Evolutionary conservation across 2,888 invertebrate genomes (phyloP), one percentile per base, ranked within the genome.

Genomic region (Hermaeophaga mercurialis): DNA sequence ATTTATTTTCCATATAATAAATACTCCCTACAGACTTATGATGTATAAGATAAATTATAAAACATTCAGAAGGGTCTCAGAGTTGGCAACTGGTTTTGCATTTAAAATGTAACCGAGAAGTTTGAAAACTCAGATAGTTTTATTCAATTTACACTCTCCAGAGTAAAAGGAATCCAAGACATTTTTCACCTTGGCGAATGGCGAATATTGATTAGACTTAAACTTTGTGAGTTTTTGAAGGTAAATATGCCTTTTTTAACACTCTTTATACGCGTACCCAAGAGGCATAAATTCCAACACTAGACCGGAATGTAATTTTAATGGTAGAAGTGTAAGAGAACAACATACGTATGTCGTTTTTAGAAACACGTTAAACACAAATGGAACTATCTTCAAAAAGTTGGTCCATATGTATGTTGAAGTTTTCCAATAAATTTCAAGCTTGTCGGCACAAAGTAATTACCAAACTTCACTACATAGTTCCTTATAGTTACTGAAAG

Each of bases 391-490:
- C 43, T 48, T 59, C 53, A 53, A 59, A 62, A 59, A 52, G 47
- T 62, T 58, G 41, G 49, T 38, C 53, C 57, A 59, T 59, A 59
- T 57, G 62, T 62, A 62, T 55, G 58, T 59, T 28, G 50, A 59
- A 59, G 59, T 62, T 58, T 54, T 33, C 58, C 56, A 62, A 62
- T 62, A 59, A 62, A 62, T 62, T 62, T 58, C 47, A 59, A 50
- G 59, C 58, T 58, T 62, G 62, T 62, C 62, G 54, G 54, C 56
- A 14, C 57, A 58, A 58, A 59, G 62, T 62, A 62, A 62, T 62
- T 62, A 62, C 58, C 47, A 48, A 62, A 62, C 45, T 62, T 62
- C n/a, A 38, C 48, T 39, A 53, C 56, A 59, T 57, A 61, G 56
- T 61, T 63, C 54, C 60, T 56, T 47, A 39, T 48, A 49, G 53